phyloP scores from a whole-genome alignment of 2,888 invertebrate genomes.

The Mesopsocus fuscifrons region DNA sequence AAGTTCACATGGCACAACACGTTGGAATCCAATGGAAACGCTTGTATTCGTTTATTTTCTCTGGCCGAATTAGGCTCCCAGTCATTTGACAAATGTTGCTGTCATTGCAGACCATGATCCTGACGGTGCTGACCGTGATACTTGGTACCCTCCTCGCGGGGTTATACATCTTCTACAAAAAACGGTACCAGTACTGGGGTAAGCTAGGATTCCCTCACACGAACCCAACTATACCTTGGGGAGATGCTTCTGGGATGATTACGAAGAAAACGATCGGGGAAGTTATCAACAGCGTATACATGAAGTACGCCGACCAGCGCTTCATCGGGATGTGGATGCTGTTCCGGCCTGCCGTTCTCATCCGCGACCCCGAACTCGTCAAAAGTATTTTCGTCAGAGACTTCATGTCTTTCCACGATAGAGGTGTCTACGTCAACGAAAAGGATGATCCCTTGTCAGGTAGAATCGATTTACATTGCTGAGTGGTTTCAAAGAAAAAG shows the following conservation, averaged over 20 bases:
- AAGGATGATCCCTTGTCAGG: background rate
- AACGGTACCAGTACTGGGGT: conserved; percentile 3
- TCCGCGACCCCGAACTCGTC: background rate
- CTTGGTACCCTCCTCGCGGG: too few relatives aligned
- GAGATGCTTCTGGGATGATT: background rate
- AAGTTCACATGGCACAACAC: too few relatives aligned
- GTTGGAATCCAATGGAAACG: too few relatives aligned
- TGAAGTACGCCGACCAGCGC: background rate
- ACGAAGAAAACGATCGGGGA: background rate
- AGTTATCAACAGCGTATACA: background rate
- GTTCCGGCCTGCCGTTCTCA: background rate
- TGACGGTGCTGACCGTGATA: too few relatives aligned
- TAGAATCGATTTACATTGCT: too few relatives aligned
- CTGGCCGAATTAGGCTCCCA: too few relatives aligned
- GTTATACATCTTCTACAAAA: conserved; percentile 7
- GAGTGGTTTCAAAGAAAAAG: too few relatives aligned
- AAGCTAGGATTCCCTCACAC: background rate
- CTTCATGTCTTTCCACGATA: background rate
- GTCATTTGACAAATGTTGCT: too few relatives aligned
- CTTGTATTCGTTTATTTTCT: too few relatives aligned
- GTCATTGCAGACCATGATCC: too few relatives aligned
- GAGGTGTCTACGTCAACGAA: background rate
- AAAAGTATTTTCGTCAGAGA: conserved; percentile 1
- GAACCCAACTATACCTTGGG: background rate
- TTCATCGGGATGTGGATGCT: background rate